Evolutionary conservation across 2,888 invertebrate genomes (phyloP), one percentile per base, ranked within the genome.

Genomic region (Acanthopleura granulata): DNA sequence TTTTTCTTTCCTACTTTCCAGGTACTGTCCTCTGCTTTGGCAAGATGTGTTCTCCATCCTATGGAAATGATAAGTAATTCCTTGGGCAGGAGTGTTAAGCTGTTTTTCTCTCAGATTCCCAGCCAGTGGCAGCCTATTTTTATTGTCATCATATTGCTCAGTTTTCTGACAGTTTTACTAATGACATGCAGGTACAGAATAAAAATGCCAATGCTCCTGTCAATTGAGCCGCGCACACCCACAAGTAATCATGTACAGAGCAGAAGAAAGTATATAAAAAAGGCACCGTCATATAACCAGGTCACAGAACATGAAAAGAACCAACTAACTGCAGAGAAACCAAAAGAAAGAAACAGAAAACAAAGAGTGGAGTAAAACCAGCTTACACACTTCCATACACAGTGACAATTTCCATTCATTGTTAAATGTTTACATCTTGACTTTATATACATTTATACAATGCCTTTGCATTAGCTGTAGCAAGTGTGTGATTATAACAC

Each of bases 71-170:
- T 85, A 11, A 79, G 80, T 25, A 74, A 78, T n/a, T 80, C 84
- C 16, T 75, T 86, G 18, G 87, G 87, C 12, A 76, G 79, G 50
- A 80, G 82, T 71, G 78, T 86, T n/a, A 76, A 82, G 22, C 72
- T 81, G 9, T 84, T 88, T 75, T 86, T 88, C 79, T 62, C 75
- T 0, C 85, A 88, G 72, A 86, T 88, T 61, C 88, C 88, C 9
- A 62, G 77, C 22, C 87, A 80, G 72, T 88, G 87, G 87, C 87
- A 88, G 73, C 88, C 85, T 11, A 30, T 86, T 0, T 78, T 88
- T 76, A 75, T 87, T 40, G 62, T 83, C 29, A 62, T 81, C 22
- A 74, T 83, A 0, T n/a, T 80, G 14, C 16, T 80, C 12, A 29
- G 78, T 22, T 62, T 80, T 1, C 27, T 83, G 0, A 29, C 84